Percentiles rank a stretch among this genome's conserved stretches.
phyloP scores from a whole-genome alignment of 2,797 vertebrate genomes.

The Mionectes olivaceus region DNA sequence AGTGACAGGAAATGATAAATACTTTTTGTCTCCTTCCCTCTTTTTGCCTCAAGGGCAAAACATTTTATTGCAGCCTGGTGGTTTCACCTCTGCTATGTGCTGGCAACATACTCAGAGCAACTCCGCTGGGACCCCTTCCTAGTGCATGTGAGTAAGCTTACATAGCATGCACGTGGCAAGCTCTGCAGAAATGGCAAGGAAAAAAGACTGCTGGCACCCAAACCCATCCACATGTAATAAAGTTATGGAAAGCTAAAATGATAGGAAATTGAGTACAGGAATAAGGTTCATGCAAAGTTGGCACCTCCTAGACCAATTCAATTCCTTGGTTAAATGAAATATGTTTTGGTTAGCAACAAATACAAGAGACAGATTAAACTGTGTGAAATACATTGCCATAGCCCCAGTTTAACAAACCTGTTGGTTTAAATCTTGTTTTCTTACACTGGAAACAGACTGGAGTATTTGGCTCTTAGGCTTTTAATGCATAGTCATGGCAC shows the following conservation, averaged over 20 bases:
- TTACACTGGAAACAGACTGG: not conserved
- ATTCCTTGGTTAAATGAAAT: not conserved
- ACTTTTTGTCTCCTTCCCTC: slow-evolving; percentile 46
- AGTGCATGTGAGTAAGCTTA: not conserved
- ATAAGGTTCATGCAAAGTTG: not conserved
- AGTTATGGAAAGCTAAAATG: not conserved
- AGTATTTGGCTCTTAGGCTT: not conserved
- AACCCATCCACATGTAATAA: not conserved
- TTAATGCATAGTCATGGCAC: not conserved
- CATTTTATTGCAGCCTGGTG: slow-evolving; percentile 43
- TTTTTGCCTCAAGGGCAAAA: slow-evolving; percentile 43
- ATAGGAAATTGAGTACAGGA: not conserved
- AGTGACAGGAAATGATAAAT: slow-evolving; percentile 65
- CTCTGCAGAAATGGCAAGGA: not conserved
- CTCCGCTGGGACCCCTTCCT: not conserved
- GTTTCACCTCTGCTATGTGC: slow-evolving; percentile 33
- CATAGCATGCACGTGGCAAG: not conserved
- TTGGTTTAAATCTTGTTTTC: not conserved
- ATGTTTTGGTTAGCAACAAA: not conserved
- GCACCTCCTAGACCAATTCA: not conserved
- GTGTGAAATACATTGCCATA: not conserved
- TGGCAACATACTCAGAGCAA: not conserved
- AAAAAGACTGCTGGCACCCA: not conserved
- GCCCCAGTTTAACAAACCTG: not conserved
- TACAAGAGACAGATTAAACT: not conserved